A percentile compares a stretch with the other conserved stretches of the same genome.
phyloP scores from a whole-genome alignment of 2,113 vertebrate species.

The Aix galericulata region DNA sequence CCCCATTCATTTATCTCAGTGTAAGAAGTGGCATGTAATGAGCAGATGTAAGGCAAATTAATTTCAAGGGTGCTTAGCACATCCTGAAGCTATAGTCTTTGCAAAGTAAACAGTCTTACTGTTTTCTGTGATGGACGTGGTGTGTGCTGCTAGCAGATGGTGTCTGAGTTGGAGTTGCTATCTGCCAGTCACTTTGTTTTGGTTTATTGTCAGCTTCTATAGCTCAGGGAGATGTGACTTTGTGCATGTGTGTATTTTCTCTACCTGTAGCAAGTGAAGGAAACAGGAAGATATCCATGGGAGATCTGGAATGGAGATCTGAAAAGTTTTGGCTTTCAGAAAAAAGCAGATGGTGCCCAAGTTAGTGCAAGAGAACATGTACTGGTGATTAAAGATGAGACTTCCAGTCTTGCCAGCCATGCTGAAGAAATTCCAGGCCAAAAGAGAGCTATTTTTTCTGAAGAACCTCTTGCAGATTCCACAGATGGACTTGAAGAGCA shows the following conservation, averaged over 20 bases:
- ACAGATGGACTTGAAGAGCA: background rate
- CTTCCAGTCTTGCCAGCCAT: background rate
- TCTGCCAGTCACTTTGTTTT: background rate
- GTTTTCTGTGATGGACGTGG: background rate
- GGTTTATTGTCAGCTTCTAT: background rate
- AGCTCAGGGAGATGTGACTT: background rate
- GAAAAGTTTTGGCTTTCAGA: background rate
- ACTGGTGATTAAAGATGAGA: background rate
- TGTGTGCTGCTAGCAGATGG: background rate
- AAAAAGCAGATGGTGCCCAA: background rate
- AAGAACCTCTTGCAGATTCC: background rate
- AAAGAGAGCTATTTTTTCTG: background rate
- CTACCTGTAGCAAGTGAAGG: constrained; percentile 18
- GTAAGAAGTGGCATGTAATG: background rate
- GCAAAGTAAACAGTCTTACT: background rate
- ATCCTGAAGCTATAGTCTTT: background rate
- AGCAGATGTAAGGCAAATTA: background rate
- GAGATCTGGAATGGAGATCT: background rate
- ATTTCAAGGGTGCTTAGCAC: background rate
- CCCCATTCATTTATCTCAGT: background rate
- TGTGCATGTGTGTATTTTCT: background rate
- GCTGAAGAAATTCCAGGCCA: background rate
- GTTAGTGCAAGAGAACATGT: background rate
- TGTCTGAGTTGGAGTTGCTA: background rate
- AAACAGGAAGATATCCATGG: background rate